phyloP scores from a whole-genome alignment of 2,113 vertebrate genomes.

The Prionailurus bengalensis region DNA sequence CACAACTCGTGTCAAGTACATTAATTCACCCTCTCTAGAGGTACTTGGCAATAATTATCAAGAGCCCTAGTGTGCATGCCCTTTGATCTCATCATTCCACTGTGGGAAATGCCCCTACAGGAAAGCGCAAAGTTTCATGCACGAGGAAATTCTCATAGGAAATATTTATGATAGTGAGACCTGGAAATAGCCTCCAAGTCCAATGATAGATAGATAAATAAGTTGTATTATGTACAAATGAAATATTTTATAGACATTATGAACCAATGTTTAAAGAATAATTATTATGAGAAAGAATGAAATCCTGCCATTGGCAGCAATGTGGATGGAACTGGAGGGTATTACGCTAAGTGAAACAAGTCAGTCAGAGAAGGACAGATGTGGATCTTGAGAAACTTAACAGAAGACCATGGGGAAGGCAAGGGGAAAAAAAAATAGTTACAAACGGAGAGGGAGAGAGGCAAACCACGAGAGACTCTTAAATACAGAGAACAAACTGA shows the following conservation, averaged over 20 bases:
- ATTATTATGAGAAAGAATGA: background rate
- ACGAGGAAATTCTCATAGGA: constrained; percentile 25
- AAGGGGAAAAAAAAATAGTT: no score
- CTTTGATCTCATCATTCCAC: background rate
- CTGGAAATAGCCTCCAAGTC: background rate
- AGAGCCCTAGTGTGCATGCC: background rate
- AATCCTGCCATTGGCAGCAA: no score
- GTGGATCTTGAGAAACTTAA: no score
- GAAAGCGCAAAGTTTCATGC: background rate
- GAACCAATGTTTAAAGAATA: background rate
- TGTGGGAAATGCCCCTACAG: background rate
- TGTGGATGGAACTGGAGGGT: no score
- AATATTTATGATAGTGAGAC: background rate
- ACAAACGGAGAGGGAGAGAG: no score
- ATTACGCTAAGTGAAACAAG: no score
- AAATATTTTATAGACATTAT: background rate
- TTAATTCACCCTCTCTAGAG: background rate
- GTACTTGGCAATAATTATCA: background rate
- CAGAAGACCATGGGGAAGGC: no score
- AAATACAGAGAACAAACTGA: no score
- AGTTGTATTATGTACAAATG: background rate
- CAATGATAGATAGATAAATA: background rate
- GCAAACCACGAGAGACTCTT: no score
- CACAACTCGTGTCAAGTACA: background rate
- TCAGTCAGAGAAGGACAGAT: no score